phyloP scores from a whole-genome alignment of 2,113 vertebrate species.

The Redunca redunca region DNA sequence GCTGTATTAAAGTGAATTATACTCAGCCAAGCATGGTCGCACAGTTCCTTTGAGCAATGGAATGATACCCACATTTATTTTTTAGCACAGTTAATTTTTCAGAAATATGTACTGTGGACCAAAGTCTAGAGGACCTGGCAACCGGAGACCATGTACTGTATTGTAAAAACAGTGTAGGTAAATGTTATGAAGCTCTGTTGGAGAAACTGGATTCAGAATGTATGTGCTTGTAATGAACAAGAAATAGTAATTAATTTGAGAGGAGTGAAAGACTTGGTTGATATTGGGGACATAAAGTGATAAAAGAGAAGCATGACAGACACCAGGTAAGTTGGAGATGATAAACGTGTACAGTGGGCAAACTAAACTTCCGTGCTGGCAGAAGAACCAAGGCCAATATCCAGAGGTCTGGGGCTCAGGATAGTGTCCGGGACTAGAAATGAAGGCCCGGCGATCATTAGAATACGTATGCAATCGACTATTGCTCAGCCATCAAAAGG shows the following conservation, averaged over 20 bases:
- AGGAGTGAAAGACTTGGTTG: background rate
- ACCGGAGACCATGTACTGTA: background rate
- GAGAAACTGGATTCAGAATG: background rate
- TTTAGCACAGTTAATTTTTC: background rate
- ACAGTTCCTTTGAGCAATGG: background rate
- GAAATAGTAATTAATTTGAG: background rate
- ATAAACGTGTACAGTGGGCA: background rate
- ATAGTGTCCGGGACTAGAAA: background rate
- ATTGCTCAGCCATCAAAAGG: background rate
- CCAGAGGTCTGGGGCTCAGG: background rate
- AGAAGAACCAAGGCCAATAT: too few species aligned
- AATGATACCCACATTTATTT: background rate
- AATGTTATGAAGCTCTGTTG: background rate
- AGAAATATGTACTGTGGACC: background rate
- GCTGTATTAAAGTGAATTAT: background rate
- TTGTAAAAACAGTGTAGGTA: background rate
- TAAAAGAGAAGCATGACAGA: background rate
- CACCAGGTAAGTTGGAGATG: too few species aligned
- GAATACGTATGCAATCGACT: background rate
- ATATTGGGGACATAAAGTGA: background rate
- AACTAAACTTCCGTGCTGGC: background rate
- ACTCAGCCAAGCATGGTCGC: fast-evolving
- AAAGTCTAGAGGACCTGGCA: too few species aligned
- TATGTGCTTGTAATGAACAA: background rate
- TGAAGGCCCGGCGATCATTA: fast-evolving